A percentile compares a stretch with the other conserved stretches of the same genome.
Conservation (phyloP, 2,888 invertebrate genomes). For the Portevinia maculata region DNA sequence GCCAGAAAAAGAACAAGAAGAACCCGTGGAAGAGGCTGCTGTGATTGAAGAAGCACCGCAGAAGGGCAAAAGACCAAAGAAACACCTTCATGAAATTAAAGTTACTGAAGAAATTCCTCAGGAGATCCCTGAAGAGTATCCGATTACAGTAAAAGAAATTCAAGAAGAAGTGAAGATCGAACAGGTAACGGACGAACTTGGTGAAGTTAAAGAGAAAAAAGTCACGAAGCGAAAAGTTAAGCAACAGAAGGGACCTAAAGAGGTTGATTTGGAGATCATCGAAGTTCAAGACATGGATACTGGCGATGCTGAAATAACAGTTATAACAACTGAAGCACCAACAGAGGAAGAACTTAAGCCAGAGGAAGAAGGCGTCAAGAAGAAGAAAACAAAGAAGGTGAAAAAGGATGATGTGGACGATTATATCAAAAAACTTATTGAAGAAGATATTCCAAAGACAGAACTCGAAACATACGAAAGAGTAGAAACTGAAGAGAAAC, state of each 20-base stretch:
- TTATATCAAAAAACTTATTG: conserved; percentile 78
- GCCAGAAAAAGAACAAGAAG: conserved; percentile 70
- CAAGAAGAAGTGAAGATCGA: conserved; percentile 79
- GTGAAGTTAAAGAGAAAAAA: conserved; percentile 80
- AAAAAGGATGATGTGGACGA: conserved; percentile 78
- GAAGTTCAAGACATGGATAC: conserved; percentile 82
- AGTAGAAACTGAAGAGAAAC: conserved; percentile 77
- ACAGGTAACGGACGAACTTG: conserved; percentile 77
- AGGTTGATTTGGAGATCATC: conserved; percentile 82
- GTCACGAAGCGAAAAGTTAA: conserved; percentile 80
- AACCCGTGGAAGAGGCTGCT: conserved; percentile 73
- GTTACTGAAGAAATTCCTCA: conserved; percentile 76
- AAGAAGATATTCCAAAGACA: conserved; percentile 78
- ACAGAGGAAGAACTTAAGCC: conserved; percentile 61
- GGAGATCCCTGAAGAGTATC: conserved; percentile 65
- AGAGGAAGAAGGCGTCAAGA: conserved; percentile 74
- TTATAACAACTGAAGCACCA: conserved; percentile 75
- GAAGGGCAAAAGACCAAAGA: conserved; percentile 63
- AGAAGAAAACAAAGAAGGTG: conserved; percentile 77
- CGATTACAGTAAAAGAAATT: conserved; percentile 76
- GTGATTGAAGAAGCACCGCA: conserved; percentile 65
- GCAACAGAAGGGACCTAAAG: conserved; percentile 82
- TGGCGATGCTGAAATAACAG: conserved; percentile 80
- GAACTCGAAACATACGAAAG: conserved; percentile 80
- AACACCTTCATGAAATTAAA: conserved; percentile 51